phyloP scores from a whole-genome alignment of 2,888 invertebrate species.

The Leptinotarsa haldemani region DNA sequence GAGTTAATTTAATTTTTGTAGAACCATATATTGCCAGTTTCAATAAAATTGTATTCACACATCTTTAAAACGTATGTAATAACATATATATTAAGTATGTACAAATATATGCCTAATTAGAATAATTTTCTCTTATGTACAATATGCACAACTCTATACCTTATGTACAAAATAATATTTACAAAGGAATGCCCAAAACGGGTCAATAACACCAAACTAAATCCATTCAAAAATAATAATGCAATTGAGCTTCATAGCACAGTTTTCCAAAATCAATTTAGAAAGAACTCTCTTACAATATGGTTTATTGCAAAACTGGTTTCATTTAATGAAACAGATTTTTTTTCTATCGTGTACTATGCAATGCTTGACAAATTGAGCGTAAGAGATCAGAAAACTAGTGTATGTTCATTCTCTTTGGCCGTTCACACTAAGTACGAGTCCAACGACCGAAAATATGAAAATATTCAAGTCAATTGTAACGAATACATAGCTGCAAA shows the following conservation, averaged over 20 bases:
- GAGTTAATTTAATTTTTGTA: constrained; percentile 55
- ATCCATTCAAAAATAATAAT: constrained; percentile 36
- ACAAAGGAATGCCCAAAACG: constrained; percentile 63
- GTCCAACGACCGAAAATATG: constrained; percentile 32
- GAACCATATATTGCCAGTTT: constrained; percentile 62
- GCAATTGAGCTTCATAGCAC: constrained; percentile 42
- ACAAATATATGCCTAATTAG: constrained; percentile 62
- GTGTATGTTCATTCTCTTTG: constrained; percentile 5
- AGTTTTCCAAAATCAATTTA: constrained; percentile 15
- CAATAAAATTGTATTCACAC: constrained; percentile 61
- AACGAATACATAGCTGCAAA: constrained; percentile 61
- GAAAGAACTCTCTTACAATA: neutral
- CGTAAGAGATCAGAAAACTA: constrained; percentile 22
- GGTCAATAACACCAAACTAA: constrained; percentile 50
- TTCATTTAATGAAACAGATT: neutral
- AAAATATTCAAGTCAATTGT: constrained; percentile 58
- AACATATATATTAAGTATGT: constrained; percentile 58
- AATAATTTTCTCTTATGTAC: constrained; percentile 64
- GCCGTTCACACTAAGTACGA: constrained; percentile 20
- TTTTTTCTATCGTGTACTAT: constrained; percentile 24
- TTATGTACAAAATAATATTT: constrained; percentile 51
- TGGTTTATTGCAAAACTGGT: constrained; percentile 11
- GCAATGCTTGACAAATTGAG: constrained; percentile 30
- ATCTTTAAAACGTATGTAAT: constrained; percentile 62
- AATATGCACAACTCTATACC: constrained; percentile 58